These are phyloP conservation scores for Peromyscus melanophrys DNA, from an alignment of 2,797 vertebrate genomes.

Conservation along the genomic window DNA sequence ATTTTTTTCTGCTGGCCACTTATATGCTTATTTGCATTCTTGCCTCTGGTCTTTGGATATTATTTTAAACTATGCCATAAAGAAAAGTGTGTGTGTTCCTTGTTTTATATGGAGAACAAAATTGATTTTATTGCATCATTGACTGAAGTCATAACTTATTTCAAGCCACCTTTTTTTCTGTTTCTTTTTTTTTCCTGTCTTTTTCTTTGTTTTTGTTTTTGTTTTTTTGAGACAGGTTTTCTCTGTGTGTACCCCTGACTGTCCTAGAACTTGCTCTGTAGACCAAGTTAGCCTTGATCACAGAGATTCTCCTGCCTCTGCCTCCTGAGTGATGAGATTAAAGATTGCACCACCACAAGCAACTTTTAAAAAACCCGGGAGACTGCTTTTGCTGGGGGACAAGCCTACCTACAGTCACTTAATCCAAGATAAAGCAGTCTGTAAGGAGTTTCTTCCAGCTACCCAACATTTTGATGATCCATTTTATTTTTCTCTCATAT, in stretches of 20 bases:
- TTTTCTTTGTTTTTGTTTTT: no score
- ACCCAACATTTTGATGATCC: not conserved
- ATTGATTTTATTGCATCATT: conserved; percentile 59
- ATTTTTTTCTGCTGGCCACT: not conserved
- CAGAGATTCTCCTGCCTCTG: no score
- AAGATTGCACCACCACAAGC: not conserved
- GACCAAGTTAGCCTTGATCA: no score
- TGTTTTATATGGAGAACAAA: conserved; percentile 62
- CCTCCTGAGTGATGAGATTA: no score
- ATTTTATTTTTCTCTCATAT: not conserved
- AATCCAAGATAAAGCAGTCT: not conserved
- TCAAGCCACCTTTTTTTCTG: conserved; percentile 44
- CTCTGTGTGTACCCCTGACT: no score
- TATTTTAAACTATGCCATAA: conserved; percentile 40
- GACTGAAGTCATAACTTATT: conserved; percentile 64
- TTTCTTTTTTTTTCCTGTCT: no score
- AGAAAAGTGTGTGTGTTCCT: conserved; percentile 44
- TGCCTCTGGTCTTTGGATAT: not conserved
- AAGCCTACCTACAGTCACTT: not conserved
- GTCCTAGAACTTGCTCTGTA: no score
- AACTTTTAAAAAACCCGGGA: not conserved
- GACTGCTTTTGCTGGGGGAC: no score
- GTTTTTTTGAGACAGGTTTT: no score
- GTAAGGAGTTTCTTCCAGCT: not conserved
- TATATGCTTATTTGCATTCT: not conserved